Conservation (phyloP, 2,113 vertebrate genomes). For the Pelmatolapia mariae region DNA sequence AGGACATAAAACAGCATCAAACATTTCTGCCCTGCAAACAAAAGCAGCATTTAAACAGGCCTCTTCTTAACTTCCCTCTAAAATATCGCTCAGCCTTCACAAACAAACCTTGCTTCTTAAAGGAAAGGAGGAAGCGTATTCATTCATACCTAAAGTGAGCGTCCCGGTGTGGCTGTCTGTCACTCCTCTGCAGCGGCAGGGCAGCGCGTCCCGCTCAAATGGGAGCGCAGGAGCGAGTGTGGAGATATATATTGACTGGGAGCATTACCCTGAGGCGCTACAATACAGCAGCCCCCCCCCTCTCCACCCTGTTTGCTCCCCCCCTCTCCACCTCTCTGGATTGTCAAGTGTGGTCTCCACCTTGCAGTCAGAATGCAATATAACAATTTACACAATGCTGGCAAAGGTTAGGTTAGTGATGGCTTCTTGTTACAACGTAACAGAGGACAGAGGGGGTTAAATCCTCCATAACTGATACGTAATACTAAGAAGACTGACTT, state of each 20-base stretch:
- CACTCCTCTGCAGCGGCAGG: slow-evolving; percentile 48
- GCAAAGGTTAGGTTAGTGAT: slow-evolving; percentile 10
- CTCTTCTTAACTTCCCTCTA: neutral
- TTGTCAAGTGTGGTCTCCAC: slow-evolving; percentile 54
- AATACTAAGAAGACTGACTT: neutral
- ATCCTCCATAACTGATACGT: neutral
- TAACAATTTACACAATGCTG: slow-evolving; percentile 26
- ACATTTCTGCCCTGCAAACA: neutral
- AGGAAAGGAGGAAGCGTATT: neutral
- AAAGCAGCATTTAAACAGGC: neutral
- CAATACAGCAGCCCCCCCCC: slow-evolving; percentile 53
- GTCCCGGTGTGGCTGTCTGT: slow-evolving; percentile 44
- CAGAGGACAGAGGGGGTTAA: neutral
- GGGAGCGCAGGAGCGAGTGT: slow-evolving; percentile 55
- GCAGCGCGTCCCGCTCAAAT: slow-evolving; percentile 59
- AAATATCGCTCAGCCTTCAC: neutral
- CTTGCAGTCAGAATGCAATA: slow-evolving; percentile 49
- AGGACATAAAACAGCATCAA: neutral
- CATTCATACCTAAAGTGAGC: slow-evolving; percentile 17
- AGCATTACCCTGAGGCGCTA: slow-evolving; percentile 67
- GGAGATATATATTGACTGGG: slow-evolving; percentile 74
- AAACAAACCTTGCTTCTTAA: neutral
- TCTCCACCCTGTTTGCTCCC: neutral
- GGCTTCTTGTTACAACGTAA: neutral
- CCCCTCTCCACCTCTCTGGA: neutral